Evolutionary conservation across 2,797 vertebrate species (phyloP).

Genomic region (Astyanax mexicanus): DNA sequence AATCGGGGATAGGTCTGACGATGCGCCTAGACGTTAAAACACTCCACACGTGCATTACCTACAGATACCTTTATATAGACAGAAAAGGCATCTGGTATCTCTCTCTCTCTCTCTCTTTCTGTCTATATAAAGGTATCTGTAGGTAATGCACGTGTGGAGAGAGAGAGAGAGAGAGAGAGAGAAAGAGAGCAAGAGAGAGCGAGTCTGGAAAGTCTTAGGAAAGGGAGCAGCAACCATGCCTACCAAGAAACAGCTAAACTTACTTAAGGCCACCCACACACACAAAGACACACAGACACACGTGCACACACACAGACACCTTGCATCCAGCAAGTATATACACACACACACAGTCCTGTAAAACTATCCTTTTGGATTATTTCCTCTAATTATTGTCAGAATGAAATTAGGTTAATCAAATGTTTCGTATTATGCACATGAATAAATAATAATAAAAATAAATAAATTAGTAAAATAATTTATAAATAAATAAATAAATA

Average conservation of each 20-base stretch:
- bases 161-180: conserved; percentile 10
- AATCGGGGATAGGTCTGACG: too few relatives aligned
- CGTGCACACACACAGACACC: conserved; percentile 33
- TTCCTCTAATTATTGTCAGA: too few relatives aligned
- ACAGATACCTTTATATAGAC: conserved; percentile 50
- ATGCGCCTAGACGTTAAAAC: too few relatives aligned
- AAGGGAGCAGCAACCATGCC: conserved; percentile 20
- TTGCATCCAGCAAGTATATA: conserved; percentile 37
- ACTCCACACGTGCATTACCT: conserved; percentile 44
- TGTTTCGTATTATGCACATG: too few relatives aligned
- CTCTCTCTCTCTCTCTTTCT: too few relatives aligned
- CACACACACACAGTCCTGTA: conserved; percentile 26
- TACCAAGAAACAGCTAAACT: conserved; percentile 57
- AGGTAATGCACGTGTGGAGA: conserved; percentile 43
- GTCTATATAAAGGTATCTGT: conserved; percentile 50
- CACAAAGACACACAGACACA: conserved; percentile 40
- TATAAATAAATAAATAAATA: too few relatives aligned
- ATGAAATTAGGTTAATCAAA: too few relatives aligned
- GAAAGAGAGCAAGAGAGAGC: conserved; percentile 28
- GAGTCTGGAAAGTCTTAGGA: not conserved
- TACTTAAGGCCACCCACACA: conserved; percentile 58
- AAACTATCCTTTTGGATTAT: too few relatives aligned
- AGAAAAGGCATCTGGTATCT: conserved; percentile 12
- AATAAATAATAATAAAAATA: too few relatives aligned
- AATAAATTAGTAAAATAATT: too few relatives aligned